Evolutionary conservation across 1,140 invertebrate species (phyloP), one percentile per base, ranked within the genome.

Genomic region (Meloidogyne floridensis): DNA sequence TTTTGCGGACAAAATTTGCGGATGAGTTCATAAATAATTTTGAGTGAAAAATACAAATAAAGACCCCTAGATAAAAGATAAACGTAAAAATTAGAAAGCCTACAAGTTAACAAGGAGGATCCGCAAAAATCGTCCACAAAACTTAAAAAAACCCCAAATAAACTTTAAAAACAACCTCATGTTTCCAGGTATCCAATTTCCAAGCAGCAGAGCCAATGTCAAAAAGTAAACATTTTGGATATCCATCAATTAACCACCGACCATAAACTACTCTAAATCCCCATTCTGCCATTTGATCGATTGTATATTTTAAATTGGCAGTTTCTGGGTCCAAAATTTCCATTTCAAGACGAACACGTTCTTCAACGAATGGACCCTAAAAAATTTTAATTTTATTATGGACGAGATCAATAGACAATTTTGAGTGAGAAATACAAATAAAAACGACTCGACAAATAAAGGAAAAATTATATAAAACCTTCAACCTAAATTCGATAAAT

Each of bases 171-270:
- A 76, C 3, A 56, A 92, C 82, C 77, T 99, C 95, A 85, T 95
- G 93, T 90, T 98, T 99, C 92, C 95, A 99, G 87, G 95, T 93
- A 90, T 98, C 95, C 86, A 99, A 91, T 91, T 98, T 97, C 94
- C 95, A 97, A 1, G 95, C 94, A 2, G 94, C 96, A 6, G 95
- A 96, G 5, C 96, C 96, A 90, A 99, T 95, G 90, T 99, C 97
- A 91, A 99, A 98, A 0, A 99, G 92, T 83, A 99, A 94, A 70
- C 99, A 94, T 91, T 98, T 96, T 0, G 98, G 98, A 92, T 97
- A 99, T 20, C 98, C 98, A 90, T 99, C 98, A 8, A 99, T 98
- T 32, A 99, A 90, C 98, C 98, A 99, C 32, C 32, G 94, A 42
- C 97, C 97, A 82, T 95, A 96, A 87, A 95, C 93, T 13, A 96